phyloP scores from a whole-genome alignment of 2,888 invertebrate species.

The Drosophila nr. perissopoda region DNA sequence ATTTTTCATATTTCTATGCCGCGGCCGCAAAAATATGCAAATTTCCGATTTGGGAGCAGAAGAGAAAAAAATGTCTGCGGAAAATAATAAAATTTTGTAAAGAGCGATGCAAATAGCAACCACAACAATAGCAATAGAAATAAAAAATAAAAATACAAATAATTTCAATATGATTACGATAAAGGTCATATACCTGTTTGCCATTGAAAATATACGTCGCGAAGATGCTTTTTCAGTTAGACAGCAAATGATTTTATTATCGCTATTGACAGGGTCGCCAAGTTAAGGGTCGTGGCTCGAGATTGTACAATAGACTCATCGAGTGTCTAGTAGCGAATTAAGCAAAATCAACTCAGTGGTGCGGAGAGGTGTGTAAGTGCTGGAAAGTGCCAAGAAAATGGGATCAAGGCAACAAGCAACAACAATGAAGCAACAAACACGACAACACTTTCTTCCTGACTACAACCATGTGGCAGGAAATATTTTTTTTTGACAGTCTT shows the following conservation, averaged over 20 bases:
- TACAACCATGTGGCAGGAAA: constrained; percentile 1
- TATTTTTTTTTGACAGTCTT: neutral
- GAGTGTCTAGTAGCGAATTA: constrained; percentile 1
- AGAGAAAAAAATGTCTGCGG: neutral
- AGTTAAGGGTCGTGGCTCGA: neutral
- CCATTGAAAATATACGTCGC: neutral
- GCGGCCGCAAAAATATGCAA: constrained; percentile 6
- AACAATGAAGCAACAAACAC: neutral
- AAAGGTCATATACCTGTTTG: constrained; percentile 3
- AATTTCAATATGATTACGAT: constrained; percentile 7
- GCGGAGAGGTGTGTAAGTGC: neutral
- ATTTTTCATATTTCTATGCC: constrained; percentile 53
- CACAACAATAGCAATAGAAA: constrained; percentile 1
- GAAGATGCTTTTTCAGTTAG: constrained; percentile 54
- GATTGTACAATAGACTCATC: constrained; percentile 1
- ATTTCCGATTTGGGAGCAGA: neutral
- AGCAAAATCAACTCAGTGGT: neutral
- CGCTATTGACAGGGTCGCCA: constrained; percentile 54
- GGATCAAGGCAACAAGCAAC: neutral
- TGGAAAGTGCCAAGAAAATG: neutral
- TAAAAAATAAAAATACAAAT: constrained; percentile 2
- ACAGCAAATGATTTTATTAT: constrained; percentile 69
- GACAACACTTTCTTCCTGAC: neutral
- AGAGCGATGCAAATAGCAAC: constrained; percentile 8
- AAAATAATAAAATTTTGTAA: constrained; percentile 8